phyloP scores from a whole-genome alignment of 2,888 invertebrate genomes.

The Julus scanicus region DNA sequence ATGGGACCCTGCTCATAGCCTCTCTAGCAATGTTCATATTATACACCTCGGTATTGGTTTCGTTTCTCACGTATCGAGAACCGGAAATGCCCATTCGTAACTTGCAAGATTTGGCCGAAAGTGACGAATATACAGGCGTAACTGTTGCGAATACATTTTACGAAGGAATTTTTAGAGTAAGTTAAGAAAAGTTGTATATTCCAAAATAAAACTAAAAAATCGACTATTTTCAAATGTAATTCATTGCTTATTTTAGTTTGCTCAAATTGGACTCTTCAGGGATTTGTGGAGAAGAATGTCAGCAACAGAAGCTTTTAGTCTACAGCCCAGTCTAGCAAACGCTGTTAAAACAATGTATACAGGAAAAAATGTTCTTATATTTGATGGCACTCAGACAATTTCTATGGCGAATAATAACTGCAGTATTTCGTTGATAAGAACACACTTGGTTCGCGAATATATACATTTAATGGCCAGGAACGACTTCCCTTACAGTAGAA shows the following conservation, averaged over 20 bases:
- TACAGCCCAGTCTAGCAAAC: not conserved
- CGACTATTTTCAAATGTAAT: too few species aligned
- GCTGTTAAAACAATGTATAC: not conserved
- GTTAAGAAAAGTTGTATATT: not conserved
- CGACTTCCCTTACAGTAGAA: conserved; percentile 32
- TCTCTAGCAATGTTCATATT: conserved; percentile 18
- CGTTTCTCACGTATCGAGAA: conserved; percentile 39
- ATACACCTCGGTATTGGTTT: conserved; percentile 19
- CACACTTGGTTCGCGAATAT: not conserved
- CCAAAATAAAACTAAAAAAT: too few species aligned
- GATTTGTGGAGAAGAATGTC: not conserved
- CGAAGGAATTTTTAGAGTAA: not conserved
- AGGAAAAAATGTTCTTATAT: conserved; percentile 6
- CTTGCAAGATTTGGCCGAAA: not conserved
- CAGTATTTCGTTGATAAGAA: not conserved
- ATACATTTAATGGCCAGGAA: not conserved
- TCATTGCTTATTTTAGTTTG: not conserved
- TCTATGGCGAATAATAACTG: not conserved
- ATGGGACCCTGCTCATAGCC: conserved; percentile 40
- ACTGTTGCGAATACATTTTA: conserved; percentile 5
- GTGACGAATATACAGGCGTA: not conserved
- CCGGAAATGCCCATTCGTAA: not conserved
- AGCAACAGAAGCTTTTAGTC: not conserved
- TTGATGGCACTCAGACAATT: not conserved
- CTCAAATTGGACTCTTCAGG: not conserved